A percentile compares a stretch with the other conserved stretches of the same genome.
Evolutionary conservation across 1,140 invertebrate genomes (phyloP).

Genomic region (Pristionchus pacificus): DNA sequence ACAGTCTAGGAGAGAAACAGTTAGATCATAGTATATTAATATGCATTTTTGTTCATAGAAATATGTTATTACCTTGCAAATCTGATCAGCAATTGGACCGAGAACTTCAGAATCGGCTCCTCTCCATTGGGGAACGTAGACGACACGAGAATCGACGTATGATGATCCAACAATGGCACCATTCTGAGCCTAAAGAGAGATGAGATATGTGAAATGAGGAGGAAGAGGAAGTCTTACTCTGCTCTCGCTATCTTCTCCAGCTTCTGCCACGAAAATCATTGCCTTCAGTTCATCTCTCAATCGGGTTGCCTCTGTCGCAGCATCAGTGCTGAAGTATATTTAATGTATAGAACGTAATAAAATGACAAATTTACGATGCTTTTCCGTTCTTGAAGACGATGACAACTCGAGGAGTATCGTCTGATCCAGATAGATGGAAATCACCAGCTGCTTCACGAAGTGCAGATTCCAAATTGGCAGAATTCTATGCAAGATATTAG

Average conservation of each 20-base stretch:
- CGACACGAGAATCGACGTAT: constrained; percentile 7
- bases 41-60: no score
- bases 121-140: constrained; percentile 39
- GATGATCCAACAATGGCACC: constrained; percentile 28
- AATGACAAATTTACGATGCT: constrained; percentile 29
- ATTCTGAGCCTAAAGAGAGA: constrained; percentile 26
- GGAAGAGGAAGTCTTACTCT: constrained; percentile 9
- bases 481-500: background rate
- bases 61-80: constrained; percentile 52
- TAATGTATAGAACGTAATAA: constrained; percentile 6
- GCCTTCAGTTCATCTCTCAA: constrained; percentile 43
- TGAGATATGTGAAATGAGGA: no score
- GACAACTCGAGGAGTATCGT: constrained; percentile 42
- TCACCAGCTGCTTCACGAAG: constrained; percentile 49
- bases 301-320: constrained; percentile 28
- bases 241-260: constrained; percentile 31
- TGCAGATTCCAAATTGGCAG: constrained; percentile 44
- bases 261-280: constrained; percentile 49
- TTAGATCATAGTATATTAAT: no score
- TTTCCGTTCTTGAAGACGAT: constrained; percentile 55
- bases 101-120: constrained; percentile 42
- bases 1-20: no score
- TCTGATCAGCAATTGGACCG: constrained; percentile 47
- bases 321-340: constrained; percentile 33
- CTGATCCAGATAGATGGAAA: constrained; percentile 45